These are phyloP conservation scores for Lagopus muta DNA, from an alignment of 2,113 vertebrate genomes.

Conservation along the genomic window DNA sequence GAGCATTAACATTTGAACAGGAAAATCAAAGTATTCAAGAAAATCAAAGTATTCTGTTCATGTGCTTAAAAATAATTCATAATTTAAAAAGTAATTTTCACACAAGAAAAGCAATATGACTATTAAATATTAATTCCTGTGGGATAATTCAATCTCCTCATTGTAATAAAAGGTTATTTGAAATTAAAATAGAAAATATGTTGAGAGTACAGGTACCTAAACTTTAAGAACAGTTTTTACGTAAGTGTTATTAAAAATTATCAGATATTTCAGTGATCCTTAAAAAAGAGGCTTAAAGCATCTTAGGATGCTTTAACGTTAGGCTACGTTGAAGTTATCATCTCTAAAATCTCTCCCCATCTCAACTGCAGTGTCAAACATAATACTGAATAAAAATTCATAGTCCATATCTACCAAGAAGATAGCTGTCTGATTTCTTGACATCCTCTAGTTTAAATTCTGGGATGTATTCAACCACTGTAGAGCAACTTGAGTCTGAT, in stretches of 20 bases:
- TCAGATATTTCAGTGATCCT: background rate
- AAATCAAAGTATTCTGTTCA: conserved; percentile 33
- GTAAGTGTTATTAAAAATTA: background rate
- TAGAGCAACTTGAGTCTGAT: background rate
- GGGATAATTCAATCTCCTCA: background rate
- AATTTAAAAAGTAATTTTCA: conserved; percentile 41
- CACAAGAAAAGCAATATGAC: background rate
- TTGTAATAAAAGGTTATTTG: background rate
- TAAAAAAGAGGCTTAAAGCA: background rate
- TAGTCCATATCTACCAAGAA: background rate
- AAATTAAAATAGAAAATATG: background rate
- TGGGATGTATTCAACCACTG: background rate
- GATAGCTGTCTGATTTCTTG: background rate
- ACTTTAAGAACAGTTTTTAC: background rate
- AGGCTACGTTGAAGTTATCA: background rate
- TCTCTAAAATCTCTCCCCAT: background rate
- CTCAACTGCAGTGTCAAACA: background rate
- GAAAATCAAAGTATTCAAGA: background rate
- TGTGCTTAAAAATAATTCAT: conserved; percentile 31
- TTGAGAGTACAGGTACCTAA: background rate
- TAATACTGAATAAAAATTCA: background rate
- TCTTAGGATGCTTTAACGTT: background rate
- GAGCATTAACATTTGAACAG: conserved; percentile 48
- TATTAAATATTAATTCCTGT: background rate
- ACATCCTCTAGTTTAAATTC: background rate